Evolutionary conservation across 2,888 invertebrate genomes (phyloP).

Genomic region (Imbricaverruca yamaguchii): DNA sequence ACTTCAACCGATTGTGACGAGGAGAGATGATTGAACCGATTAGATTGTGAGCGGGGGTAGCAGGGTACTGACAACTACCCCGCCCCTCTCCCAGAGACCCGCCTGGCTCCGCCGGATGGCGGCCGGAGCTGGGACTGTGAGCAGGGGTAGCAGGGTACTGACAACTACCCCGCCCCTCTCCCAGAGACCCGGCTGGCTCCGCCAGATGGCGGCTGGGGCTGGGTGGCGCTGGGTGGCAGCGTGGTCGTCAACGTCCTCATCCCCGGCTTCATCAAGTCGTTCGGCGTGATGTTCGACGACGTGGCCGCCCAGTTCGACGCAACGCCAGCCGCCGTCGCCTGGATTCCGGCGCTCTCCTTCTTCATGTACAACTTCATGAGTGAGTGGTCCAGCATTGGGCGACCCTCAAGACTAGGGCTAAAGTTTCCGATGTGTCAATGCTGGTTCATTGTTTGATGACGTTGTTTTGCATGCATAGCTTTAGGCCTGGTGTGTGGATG

Average conservation of each 20-base stretch:
- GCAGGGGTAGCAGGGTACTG: too few species aligned
- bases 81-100: not conserved
- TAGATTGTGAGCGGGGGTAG: too few species aligned
- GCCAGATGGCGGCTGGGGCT: slow-evolving; percentile 37
- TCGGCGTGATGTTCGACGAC: slow-evolving; percentile 37
- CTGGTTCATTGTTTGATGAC: too few species aligned
- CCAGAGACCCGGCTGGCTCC: slow-evolving; percentile 25
- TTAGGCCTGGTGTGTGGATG: too few species aligned
- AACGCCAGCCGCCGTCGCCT: slow-evolving; percentile 42
- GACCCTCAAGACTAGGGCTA: too few species aligned
- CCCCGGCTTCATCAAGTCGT: slow-evolving; percentile 37
- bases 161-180: too few species aligned
- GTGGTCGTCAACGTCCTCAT: slow-evolving; percentile 36
- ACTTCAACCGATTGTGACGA: too few species aligned
- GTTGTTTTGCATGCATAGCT: too few species aligned
- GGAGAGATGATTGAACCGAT: too few species aligned
- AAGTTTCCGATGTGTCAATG: too few species aligned
- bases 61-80: too few species aligned
- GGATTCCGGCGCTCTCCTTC: slow-evolving; percentile 37
- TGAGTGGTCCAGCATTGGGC: slow-evolving; percentile 25
- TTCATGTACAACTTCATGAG: slow-evolving; percentile 36
- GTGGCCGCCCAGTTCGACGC: slow-evolving; percentile 34
- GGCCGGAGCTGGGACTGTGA: slow-evolving; percentile 36
- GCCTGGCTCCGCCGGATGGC: slow-evolving; percentile 34
- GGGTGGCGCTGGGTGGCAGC: slow-evolving; percentile 38